phyloP scores from a whole-genome alignment of 2,113 vertebrate species.

The Chelonoidis abingdonii region DNA sequence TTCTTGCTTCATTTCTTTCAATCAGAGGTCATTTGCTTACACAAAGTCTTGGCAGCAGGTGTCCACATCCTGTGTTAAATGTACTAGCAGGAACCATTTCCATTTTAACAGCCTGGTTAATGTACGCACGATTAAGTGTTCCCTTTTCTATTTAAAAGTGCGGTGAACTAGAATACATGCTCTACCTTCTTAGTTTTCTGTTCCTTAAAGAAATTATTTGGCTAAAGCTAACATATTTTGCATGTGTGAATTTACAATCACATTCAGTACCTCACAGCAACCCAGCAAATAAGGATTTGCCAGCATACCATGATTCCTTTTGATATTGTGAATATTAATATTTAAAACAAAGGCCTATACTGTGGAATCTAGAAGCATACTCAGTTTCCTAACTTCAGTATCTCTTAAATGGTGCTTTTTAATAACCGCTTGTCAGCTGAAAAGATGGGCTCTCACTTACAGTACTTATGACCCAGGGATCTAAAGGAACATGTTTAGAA shows the following conservation, averaged over 20 bases:
- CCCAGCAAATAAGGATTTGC: not conserved
- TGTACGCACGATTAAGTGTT: not conserved
- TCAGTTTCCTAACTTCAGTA: not conserved
- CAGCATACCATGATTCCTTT: not conserved
- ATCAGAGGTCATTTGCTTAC: not conserved
- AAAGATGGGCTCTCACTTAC: not conserved
- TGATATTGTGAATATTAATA: not conserved
- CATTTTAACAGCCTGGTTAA: not conserved
- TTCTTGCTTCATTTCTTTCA: slow-evolving; percentile 20
- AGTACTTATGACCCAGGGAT: not conserved
- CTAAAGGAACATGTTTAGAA: not conserved
- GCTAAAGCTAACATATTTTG: not conserved
- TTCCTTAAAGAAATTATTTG: slow-evolving; percentile 43
- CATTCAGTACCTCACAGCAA: slow-evolving; percentile 24
- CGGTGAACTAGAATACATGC: not conserved
- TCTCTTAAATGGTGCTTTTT: not conserved
- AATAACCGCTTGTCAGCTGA: not conserved
- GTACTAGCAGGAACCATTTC: slow-evolving; percentile 4
- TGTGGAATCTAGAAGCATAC: accelerated
- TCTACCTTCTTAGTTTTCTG: not conserved
- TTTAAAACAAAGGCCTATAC: not conserved
- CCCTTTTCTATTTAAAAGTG: slow-evolving; percentile 18
- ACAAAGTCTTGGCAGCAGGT: not conserved
- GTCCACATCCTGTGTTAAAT: not conserved
- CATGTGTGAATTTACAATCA: slow-evolving; percentile 28